These are phyloP conservation scores for Calameuta filiformis DNA, from an alignment of 2,888 invertebrate species.

Conservation along the genomic window DNA sequence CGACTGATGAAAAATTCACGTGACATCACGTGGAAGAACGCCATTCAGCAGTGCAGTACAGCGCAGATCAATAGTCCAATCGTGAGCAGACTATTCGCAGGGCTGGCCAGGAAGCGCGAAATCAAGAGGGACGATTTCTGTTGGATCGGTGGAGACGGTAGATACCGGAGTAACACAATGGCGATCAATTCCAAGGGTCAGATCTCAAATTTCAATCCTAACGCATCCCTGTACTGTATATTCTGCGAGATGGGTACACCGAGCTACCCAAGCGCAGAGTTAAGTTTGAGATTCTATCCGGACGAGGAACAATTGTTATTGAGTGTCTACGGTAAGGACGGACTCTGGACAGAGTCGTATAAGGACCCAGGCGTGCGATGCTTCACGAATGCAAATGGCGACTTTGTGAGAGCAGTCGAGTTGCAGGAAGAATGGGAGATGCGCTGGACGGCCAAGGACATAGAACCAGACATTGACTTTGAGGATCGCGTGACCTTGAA, in stretches of 20 bases:
- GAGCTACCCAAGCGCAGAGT: conserved; percentile 32
- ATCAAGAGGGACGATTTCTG: conserved; percentile 19
- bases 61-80: conserved; percentile 23
- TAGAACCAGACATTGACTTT: conserved; percentile 24
- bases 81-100: conserved; percentile 23
- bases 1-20: conserved; percentile 5
- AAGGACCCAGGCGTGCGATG: conserved; percentile 70
- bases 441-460: conserved; percentile 26
- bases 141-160: conserved; percentile 53
- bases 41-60: conserved; percentile 11
- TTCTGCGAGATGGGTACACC: neutral
- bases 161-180: conserved; percentile 49
- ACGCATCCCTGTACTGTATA: neutral
- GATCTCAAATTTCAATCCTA: conserved; percentile 53
- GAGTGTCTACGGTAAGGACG: conserved; percentile 70
- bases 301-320: conserved; percentile 50
- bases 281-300: conserved; percentile 10
- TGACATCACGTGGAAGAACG: conserved; percentile 6
- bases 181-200: conserved; percentile 18
- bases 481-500: conserved; percentile 23
- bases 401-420: conserved; percentile 67
- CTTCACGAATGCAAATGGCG: conserved; percentile 71
- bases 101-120: conserved; percentile 16
- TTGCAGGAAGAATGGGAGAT: conserved; percentile 59
- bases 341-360: conserved; percentile 68